phyloP scores from a whole-genome alignment of 2,888 invertebrate species.

The Eumacrocentrus americanus region DNA sequence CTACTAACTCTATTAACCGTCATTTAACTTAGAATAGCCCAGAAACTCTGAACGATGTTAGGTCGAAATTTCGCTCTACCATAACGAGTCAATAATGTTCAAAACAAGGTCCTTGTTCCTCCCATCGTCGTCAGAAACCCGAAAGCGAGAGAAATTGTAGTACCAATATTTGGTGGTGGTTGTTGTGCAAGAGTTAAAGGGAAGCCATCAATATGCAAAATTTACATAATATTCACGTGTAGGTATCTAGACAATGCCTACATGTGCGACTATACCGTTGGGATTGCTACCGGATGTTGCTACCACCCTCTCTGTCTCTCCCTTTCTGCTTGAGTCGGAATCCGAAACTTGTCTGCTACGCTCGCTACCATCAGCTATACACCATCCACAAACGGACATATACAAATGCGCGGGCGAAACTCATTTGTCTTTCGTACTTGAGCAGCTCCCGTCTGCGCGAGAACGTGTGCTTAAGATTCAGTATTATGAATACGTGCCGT shows the following conservation, averaged over 20 bases:
- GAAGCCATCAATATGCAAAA: constrained; percentile 15
- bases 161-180: no score
- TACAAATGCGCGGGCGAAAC: constrained; percentile 38
- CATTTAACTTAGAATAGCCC: no score
- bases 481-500: constrained; percentile 32
- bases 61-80: no score
- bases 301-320: constrained; percentile 15
- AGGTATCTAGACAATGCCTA: constrained; percentile 33
- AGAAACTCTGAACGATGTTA: no score
- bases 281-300: constrained; percentile 30
- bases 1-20: no score
- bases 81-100: no score
- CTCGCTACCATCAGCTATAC: constrained; percentile 19
- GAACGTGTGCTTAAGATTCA: constrained; percentile 35
- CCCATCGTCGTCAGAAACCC: no score
- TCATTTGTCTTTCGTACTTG: constrained; percentile 38
- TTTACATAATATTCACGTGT: constrained; percentile 15
- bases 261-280: constrained; percentile 17
- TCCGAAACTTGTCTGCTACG: constrained; percentile 32
- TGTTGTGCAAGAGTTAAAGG: background rate
- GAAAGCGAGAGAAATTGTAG: no score
- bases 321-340: constrained; percentile 19
- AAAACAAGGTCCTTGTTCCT: no score
- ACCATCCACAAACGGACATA: constrained; percentile 27
- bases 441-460: constrained; percentile 25